These are phyloP conservation scores for Luehdorfia chinensis DNA, from an alignment of 1,140 invertebrate genomes.

Conservation along the genomic window DNA sequence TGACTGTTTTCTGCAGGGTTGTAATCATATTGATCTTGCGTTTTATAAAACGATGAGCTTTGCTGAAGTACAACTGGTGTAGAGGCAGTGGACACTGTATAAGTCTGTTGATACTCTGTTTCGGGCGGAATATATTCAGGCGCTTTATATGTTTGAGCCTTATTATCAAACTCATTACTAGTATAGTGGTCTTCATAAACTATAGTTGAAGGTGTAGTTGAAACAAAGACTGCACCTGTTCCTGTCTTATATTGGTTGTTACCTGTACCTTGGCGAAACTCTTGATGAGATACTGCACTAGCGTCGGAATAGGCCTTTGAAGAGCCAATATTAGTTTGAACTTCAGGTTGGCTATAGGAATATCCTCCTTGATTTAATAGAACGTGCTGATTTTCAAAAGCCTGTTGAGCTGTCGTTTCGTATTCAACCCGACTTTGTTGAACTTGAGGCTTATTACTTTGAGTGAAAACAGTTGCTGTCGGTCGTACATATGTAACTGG, in stretches of 20 bases:
- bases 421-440: constrained; percentile 42
- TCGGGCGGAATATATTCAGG: constrained; percentile 62
- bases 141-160: constrained; percentile 41
- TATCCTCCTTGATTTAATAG: constrained; percentile 42
- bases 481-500: constrained; percentile 51
- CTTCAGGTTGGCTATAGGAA: constrained; percentile 55
- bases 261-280: constrained; percentile 40
- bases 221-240: constrained; percentile 53
- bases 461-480: constrained; percentile 48
- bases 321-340: constrained; percentile 45
- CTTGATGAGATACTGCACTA: constrained; percentile 60
- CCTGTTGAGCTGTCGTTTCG: constrained; percentile 30
- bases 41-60: constrained; percentile 28
- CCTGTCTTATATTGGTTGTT: constrained; percentile 31
- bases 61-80: constrained; percentile 39
- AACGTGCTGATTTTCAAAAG: constrained; percentile 27
- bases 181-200: constrained; percentile 61
- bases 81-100: constrained; percentile 40
- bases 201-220: constrained; percentile 57
- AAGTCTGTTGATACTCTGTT: constrained; percentile 35
- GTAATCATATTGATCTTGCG: constrained; percentile 43
- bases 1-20: constrained; percentile 38
- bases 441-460: constrained; percentile 44
- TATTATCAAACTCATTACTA: constrained; percentile 43
- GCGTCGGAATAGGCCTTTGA: constrained; percentile 56